phyloP scores from a whole-genome alignment of 1,140 invertebrate species.

The Lasaia peninsularis region DNA sequence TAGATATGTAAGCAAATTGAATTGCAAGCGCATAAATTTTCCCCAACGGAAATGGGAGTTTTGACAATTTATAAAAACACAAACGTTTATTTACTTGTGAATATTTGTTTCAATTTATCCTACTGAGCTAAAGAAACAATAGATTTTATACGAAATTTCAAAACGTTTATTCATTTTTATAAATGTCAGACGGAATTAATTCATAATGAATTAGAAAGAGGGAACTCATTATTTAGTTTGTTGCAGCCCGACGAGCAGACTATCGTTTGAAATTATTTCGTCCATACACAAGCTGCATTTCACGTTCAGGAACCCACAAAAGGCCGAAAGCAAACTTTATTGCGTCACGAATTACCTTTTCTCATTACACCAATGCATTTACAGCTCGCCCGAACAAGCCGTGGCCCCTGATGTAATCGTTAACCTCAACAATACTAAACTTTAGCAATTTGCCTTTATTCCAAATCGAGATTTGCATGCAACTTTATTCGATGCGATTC shows the following conservation, averaged over 20 bases:
- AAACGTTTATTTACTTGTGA: no score
- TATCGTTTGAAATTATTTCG: conserved; percentile 4
- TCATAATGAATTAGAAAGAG: neutral
- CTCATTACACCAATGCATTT: conserved; percentile 21
- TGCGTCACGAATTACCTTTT: conserved; percentile 26
- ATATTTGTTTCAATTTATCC: no score
- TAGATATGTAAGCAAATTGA: no score
- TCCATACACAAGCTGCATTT: conserved; percentile 9
- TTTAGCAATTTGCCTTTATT: conserved; percentile 40
- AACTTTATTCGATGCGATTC: conserved; percentile 28
- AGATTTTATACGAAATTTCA: no score
- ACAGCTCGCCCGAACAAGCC: conserved; percentile 17
- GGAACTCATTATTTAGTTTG: conserved; percentile 1
- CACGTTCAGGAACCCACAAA: conserved; percentile 13
- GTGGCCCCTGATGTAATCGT: conserved; percentile 27
- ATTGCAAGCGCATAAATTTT: no score
- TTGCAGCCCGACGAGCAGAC: neutral
- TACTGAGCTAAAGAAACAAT: no score
- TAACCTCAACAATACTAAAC: conserved; percentile 31
- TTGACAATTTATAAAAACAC: no score
- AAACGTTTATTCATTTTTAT: neutral
- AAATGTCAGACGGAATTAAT: neutral
- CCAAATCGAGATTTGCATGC: conserved; percentile 32
- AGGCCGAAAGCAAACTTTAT: conserved; percentile 19
- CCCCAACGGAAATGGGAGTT: no score